Evolutionary conservation across 1,140 invertebrate genomes (phyloP), one percentile per base, ranked within the genome.

Genomic region (Drosophila malerkotliana): DNA sequence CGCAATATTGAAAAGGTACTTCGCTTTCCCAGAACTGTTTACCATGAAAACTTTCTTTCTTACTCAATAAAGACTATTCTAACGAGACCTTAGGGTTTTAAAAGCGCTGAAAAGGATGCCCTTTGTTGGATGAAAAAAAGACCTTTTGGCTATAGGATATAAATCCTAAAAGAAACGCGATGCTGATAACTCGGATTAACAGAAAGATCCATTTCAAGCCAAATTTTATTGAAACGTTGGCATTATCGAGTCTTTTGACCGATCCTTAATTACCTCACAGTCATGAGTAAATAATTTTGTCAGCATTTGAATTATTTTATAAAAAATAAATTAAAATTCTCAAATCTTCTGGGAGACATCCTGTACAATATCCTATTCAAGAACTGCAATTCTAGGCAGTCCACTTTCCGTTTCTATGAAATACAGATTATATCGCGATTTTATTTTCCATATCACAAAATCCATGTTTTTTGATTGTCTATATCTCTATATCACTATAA

Each of bases 1-100:
- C 79, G 79, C 58, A 92, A 84, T 84, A 83, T 91, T 56, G 90
- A 91, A 64, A 91, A 92, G 82, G 90, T 92, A 85, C 77, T 76
- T 88, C 76, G 34, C 55, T 59, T 55, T 55, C 34, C 56, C 34
- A 37, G 24, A 48, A 34, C 28, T 52, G 37, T 30, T 52, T 34
- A 9, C 30, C 41, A 30, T 28, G 12, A 55, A 2, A 52, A 48
- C 26, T 67, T 64, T 63, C 45, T 47, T 61, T 76, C 55, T n/a
- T 62, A 45, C 48, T 56, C 55, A 59, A 51, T 52, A 48, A 57
- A 66, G 48, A 68, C 67, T 24, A 57, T 57, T 69, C 52, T 30
- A 69, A 57, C 52, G 60, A 64, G 56, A 18, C 32, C 56, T 49
- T 48, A 49, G 60, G 59, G 58, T 66, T 66, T 14, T 39, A 26